These are phyloP conservation scores for Cyprinodon tularosa DNA, from an alignment of 2,113 vertebrate species.

Conservation along the genomic window DNA sequence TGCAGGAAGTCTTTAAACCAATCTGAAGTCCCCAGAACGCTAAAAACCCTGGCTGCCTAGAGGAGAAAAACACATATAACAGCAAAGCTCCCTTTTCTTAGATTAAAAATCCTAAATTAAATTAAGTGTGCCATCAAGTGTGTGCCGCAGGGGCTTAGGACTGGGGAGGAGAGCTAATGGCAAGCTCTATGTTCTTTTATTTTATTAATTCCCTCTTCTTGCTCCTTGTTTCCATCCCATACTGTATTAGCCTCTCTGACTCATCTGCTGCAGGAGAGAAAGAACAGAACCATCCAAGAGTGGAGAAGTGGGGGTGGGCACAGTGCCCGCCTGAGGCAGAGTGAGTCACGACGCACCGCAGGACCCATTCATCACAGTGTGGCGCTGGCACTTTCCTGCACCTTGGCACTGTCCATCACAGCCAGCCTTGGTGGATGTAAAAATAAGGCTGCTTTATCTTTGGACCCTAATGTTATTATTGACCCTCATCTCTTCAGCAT, in stretches of 20 bases:
- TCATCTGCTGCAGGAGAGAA: slow-evolving; percentile 68
- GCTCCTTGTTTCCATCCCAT: slow-evolving; percentile 43
- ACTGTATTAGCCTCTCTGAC: slow-evolving; percentile 72
- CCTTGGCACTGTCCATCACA: slow-evolving; percentile 61
- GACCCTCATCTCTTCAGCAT: slow-evolving; percentile 23
- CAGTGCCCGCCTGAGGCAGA: slow-evolving; percentile 48
- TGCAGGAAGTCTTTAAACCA: slow-evolving; percentile 72
- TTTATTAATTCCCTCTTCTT: slow-evolving; percentile 62
- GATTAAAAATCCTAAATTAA: slow-evolving; percentile 72
- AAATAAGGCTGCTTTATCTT: slow-evolving; percentile 51
- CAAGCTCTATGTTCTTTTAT: slow-evolving; percentile 51
- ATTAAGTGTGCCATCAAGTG: slow-evolving; percentile 64
- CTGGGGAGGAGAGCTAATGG: slow-evolving; percentile 54
- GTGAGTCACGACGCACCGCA: slow-evolving; percentile 74
- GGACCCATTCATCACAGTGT: slow-evolving; percentile 68
- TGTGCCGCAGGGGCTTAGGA: slow-evolving; percentile 11
- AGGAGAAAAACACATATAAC: slow-evolving; percentile 48
- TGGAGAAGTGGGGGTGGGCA: slow-evolving; percentile 56
- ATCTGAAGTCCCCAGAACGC: slow-evolving; percentile 63
- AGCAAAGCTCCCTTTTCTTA: slow-evolving; percentile 46
- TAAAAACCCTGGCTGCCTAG: slow-evolving; percentile 49
- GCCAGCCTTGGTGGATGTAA: slow-evolving; percentile 42
- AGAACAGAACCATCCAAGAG: slow-evolving; percentile 53
- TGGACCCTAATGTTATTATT: slow-evolving; percentile 39
- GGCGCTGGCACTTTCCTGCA: slow-evolving; percentile 53